Evolutionary conservation across 2,888 invertebrate genomes (phyloP).

Genomic region (Polydrusus pterygomalis): DNA sequence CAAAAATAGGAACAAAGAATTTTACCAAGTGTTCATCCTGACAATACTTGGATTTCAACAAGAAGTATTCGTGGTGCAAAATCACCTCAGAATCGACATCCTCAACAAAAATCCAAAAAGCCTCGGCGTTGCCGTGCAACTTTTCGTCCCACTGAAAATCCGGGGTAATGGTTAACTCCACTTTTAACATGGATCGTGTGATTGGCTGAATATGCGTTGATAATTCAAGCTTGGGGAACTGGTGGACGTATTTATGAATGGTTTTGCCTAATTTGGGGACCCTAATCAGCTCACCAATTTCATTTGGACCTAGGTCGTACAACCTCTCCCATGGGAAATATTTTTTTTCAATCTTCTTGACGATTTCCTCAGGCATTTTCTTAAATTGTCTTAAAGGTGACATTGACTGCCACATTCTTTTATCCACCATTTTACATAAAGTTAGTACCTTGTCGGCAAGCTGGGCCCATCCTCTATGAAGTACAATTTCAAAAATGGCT

Average conservation of each 20-base stretch:
- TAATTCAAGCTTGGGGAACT: conserved; percentile 96
- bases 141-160: conserved; percentile 99
- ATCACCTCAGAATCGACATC: conserved; percentile 93
- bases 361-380: conserved; percentile 97
- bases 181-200: conserved; percentile 92
- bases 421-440: conserved; percentile 98
- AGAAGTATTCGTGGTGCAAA: conserved; percentile 94
- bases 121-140: conserved; percentile 86
- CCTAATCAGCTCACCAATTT: conserved; percentile 95
- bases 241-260: conserved; percentile 96
- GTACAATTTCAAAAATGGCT: conserved; percentile 97
- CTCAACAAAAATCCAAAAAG: conserved; percentile 91
- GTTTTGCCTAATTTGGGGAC: conserved; percentile 95
- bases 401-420: conserved; percentile 99
- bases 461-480: conserved; percentile 94
- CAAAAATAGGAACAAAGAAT: conserved; percentile 98
- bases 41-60: conserved; percentile 95
- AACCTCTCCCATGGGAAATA: conserved; percentile 95
- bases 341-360: conserved; percentile 98
- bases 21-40: conserved; percentile 97
- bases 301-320: conserved; percentile 97
- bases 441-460: conserved; percentile 96
- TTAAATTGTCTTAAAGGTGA: conserved; percentile 97
- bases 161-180: conserved; percentile 97
- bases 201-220: conserved; percentile 99